Evolutionary conservation across 2,113 vertebrate genomes (phyloP), one percentile per base, ranked within the genome.

Genomic region (Oncorhynchus mykiss): DNA sequence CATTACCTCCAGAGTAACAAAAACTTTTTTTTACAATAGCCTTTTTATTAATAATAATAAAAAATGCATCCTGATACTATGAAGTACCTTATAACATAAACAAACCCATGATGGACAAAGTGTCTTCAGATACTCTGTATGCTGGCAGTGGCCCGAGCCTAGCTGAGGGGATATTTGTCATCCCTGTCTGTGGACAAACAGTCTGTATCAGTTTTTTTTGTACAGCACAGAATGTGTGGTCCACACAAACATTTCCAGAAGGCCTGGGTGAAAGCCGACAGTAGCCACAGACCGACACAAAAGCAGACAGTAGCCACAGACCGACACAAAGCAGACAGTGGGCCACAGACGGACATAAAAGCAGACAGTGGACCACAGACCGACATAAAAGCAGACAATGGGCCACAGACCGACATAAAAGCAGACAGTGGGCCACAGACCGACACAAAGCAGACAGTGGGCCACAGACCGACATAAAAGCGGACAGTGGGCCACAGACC

Each of bases 181-280:
- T 60, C 18, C n/a, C 20, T 22, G 59, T 68, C 18, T 68, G 81
- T 73, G 54, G 71, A 78, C 72, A 77, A 80, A 80, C 76, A 79
- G 51, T 80, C 80, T 84, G 70, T 67, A 75, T 85, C 79, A 24
- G 70, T 82, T 83, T 71, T 86, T 89, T 51, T 51, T 85, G 88
- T 92, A 89, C 78, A 78, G 83, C 83, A 79, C 86, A 84, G 66
- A 81, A 84, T 84, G 88, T 87, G 80, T 89, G 82, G 91, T 93
- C 8, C 59, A 62, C 59, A 24, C 59, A 62, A 62, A 62, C 59
- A 62, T 24, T 18, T 54, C 87, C 84, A 88, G 90, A 92, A 91
- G 81, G 83, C 78, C 81, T 80, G 78, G 70, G 83, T 83, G 82
- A 87, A 79, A 45, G 39, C 39, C 2, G 39, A 91, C 85, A 87